Base-by-base conservation (phyloP, 2,888 invertebrate species). In the Drosophila rellima region DNA sequence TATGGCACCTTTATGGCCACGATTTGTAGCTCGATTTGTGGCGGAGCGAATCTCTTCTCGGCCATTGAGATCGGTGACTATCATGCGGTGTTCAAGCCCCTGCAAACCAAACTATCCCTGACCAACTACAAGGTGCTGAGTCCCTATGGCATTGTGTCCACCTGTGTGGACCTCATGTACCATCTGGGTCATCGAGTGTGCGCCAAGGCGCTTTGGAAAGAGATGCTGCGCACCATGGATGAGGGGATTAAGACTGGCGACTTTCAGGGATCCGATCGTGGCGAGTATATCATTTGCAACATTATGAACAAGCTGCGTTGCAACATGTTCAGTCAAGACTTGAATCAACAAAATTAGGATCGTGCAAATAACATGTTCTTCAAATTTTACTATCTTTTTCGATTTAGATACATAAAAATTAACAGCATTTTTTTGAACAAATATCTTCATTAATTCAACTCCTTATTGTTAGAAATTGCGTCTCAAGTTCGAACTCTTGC, bases 1-100 rank as follows among this genome's bases (percentile, higher is more conserved):
- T 91, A 91, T 56, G 90, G 83, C 39, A 89, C 90, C 0, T 80
- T 90, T 15, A 50, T 91, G 15, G 78, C 87, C 17, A 79, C 91
- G 26, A 81, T 90, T 11, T 66, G 69, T 20, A 84, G 86, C 15
- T 83, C 78, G 0, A 80, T 91, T 18, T 90, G 90, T 29, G 91
- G 91, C 6, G 90, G 91, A 17, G 80, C 87, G 3, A 85, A 84
- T 65, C 78, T 91, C 1, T 91, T 90, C 39, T 84, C 84, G 5
- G 70, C 87, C 4, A 77, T 67, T 4, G 91, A 90, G 45, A 54
- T 78, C n/a, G 89, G 90, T 0, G 80, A 88, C 3, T 50, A 81
- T 47, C 85, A 89, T 64, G 91, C 90, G 2, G 77, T 91, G 0
- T 91, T 91, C 33, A 91, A 91, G 72, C 91, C 91, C 0, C 72